A percentile compares a stretch with the other conserved stretches of the same genome.
These are phyloP conservation scores for Ophion slaviceki DNA, from an alignment of 2,888 invertebrate species.

Conservation along the genomic window DNA sequence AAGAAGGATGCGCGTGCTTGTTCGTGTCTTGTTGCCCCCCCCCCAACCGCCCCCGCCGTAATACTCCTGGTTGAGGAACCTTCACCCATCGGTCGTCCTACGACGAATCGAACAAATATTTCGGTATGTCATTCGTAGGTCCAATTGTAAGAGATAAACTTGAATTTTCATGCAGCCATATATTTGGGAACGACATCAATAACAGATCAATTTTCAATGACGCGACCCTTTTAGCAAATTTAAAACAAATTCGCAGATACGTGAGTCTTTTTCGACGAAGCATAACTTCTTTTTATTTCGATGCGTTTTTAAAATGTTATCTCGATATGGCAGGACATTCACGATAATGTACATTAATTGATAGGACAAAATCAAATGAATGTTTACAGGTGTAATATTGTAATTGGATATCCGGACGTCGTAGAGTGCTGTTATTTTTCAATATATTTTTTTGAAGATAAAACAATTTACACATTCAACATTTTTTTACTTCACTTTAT, in stretches of 20 bases:
- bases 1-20: slow-evolving; percentile 1
- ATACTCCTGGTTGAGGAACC: too few relatives aligned
- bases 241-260: too few relatives aligned
- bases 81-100: too few relatives aligned
- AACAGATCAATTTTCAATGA: too few relatives aligned
- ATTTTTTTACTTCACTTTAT: neutral
- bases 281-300: too few relatives aligned
- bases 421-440: neutral
- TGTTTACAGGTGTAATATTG: neutral
- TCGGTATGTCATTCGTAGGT: too few relatives aligned
- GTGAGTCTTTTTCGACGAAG: too few relatives aligned
- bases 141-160: too few relatives aligned
- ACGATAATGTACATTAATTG: neutral
- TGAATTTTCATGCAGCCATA: too few relatives aligned
- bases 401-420: neutral
- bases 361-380: neutral
- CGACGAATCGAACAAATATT: too few relatives aligned
- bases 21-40: neutral
- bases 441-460: neutral
- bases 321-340: neutral
- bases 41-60: neutral
- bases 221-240: too few relatives aligned
- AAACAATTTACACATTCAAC: neutral
- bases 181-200: too few relatives aligned
- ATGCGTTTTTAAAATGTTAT: neutral